Conservation (phyloP, 2,797 vertebrate genomes). For the Hephaestus fuliginosus region DNA sequence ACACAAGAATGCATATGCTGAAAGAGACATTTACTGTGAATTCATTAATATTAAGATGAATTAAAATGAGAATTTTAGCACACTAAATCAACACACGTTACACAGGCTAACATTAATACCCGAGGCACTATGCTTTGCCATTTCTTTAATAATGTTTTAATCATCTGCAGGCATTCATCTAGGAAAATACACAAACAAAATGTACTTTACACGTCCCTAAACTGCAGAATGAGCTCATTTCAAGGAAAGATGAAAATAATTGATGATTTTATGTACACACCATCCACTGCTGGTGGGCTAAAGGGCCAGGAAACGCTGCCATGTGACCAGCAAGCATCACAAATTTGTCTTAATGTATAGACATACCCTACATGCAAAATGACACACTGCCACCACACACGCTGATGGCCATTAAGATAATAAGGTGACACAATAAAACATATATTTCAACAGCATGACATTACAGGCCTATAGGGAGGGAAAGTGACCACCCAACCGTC, state of each 20-base stretch:
- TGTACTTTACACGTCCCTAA: background rate
- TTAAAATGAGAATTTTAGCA: background rate
- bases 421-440: slow-evolving; percentile 60
- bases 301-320: background rate
- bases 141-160: slow-evolving; percentile 17
- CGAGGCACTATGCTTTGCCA: background rate
- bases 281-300: slow-evolving; percentile 9
- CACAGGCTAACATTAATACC: slow-evolving; percentile 16
- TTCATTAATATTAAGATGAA: slow-evolving; percentile 5
- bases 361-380: slow-evolving; percentile 26
- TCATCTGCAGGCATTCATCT: background rate
- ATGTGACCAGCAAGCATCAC: slow-evolving; percentile 24
- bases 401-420: slow-evolving; percentile 65
- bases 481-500: slow-evolving; percentile 57
- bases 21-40: background rate
- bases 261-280: slow-evolving; percentile 16
- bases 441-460: slow-evolving; percentile 53
- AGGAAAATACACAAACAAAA: slow-evolving; percentile 23
- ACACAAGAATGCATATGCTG: background rate
- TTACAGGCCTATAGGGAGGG: slow-evolving; percentile 48
- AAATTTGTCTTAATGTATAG: slow-evolving; percentile 43
- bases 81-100: slow-evolving; percentile 16
- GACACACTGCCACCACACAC: slow-evolving; percentile 49
- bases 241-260: slow-evolving; percentile 8
- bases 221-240: slow-evolving; percentile 7